Conservation (phyloP, 1,140 invertebrate genomes). For the Apis mellifera region DNA sequence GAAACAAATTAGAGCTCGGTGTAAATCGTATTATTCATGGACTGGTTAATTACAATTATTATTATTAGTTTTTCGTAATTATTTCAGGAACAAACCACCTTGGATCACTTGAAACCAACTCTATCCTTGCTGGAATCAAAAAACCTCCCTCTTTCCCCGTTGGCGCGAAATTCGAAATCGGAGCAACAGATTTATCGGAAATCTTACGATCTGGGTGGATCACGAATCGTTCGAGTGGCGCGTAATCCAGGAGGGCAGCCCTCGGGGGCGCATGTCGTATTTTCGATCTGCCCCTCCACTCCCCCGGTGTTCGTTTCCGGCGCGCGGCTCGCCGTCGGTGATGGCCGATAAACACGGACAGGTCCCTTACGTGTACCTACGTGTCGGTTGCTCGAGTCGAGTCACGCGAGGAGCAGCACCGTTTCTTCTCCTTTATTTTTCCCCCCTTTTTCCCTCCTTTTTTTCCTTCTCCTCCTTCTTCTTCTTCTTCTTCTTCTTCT, state of each 20-base stretch:
- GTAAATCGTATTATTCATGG: no score
- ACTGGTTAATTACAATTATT: no score
- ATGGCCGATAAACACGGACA: conserved; percentile 69
- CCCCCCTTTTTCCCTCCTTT: not conserved
- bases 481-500: not conserved
- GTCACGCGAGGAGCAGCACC: conserved; percentile 62
- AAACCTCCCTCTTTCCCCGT: no score
- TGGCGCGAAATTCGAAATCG: not conserved
- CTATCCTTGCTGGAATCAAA: no score
- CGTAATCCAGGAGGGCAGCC: not conserved
- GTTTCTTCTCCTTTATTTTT: conserved; percentile 25
- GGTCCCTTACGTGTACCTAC: conserved; percentile 56
- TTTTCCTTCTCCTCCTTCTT: not conserved
- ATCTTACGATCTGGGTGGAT: not conserved
- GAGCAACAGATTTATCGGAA: no score
- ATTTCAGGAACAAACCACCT: no score
- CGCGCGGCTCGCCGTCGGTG: conserved; percentile 57
- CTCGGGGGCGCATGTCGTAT: conserved; percentile 3
- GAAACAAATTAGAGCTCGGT: no score
- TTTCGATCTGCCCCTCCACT: conserved; percentile 24
- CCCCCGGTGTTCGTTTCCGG: conserved; percentile 55
- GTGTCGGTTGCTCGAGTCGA: conserved; percentile 61
- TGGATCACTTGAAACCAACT: no score
- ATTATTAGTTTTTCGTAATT: no score
- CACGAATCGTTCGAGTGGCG: not conserved